Conservation (phyloP, 2,113 vertebrate genomes). For the Pelusios castaneus region DNA sequence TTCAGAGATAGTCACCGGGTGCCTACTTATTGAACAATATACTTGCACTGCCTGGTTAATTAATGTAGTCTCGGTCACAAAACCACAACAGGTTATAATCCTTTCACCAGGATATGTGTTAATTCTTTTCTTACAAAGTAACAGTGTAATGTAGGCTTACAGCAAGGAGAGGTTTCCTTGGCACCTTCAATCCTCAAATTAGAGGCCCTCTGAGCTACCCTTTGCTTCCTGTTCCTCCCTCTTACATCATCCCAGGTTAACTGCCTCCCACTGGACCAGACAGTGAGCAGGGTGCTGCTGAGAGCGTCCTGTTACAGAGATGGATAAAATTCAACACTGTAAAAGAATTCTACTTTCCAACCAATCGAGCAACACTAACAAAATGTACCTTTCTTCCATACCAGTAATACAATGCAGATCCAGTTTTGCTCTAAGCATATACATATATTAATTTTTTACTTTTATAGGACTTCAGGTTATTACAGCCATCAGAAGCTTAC, state of each 20-base stretch:
- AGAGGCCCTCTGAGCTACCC: background rate
- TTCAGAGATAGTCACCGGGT: rapidly evolving
- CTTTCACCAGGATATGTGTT: background rate
- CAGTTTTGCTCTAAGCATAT: background rate
- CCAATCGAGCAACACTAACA: background rate
- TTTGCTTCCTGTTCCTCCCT: background rate
- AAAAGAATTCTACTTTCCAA: background rate
- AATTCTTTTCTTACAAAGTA: background rate
- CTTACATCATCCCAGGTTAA: background rate
- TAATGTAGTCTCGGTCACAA: background rate
- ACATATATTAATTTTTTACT: background rate
- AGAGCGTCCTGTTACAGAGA: background rate
- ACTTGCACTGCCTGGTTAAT: background rate
- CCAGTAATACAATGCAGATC: background rate
- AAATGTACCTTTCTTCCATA: background rate
- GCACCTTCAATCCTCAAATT: background rate
- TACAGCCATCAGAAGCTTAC: background rate
- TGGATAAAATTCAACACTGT: background rate
- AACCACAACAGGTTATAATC: background rate
- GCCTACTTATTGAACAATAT: background rate
- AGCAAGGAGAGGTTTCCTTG: background rate
- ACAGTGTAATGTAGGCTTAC: background rate
- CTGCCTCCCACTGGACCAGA: background rate
- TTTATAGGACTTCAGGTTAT: background rate
- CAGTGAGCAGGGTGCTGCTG: background rate